Percentiles rank a stretch among this genome's conserved stretches.
These are phyloP conservation scores for Hydra vulgaris DNA, from an alignment of 30 jellyfish, hydroid and myxozoan genomes.

Conservation along the genomic window DNA sequence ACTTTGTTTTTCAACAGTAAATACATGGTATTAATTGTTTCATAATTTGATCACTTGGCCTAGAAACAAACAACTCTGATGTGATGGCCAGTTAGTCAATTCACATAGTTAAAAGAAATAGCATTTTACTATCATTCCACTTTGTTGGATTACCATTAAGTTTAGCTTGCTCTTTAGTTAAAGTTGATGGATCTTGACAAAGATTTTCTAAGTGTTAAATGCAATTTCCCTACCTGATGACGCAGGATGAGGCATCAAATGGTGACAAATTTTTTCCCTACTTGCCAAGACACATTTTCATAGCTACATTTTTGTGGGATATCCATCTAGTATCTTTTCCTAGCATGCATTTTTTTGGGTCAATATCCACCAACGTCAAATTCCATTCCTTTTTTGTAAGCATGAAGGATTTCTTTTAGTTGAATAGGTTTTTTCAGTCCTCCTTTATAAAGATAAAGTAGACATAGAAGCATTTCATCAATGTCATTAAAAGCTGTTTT, in stretches of 20 bases:
- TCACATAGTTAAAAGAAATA: not conserved
- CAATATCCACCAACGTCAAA: not conserved
- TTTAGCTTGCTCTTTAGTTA: not conserved
- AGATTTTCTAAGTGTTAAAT: not conserved
- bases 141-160: not conserved
- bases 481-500: too few relatives aligned
- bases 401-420: not conserved
- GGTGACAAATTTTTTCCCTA: too few relatives aligned
- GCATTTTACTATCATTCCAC: not conserved
- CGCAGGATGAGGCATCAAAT: too few relatives aligned
- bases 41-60: not conserved
- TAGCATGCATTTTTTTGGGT: not conserved
- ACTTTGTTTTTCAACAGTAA: not conserved
- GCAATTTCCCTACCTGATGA: too few relatives aligned
- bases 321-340: slow-evolving; percentile 29
- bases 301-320: slow-evolving; percentile 4
- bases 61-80: not conserved
- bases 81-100: not conserved
- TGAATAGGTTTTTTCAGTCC: slow-evolving; percentile 25
- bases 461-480: too few relatives aligned
- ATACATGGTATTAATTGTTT: not conserved
- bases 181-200: not conserved
- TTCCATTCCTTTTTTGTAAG: slow-evolving; percentile 6
- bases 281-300: not conserved
- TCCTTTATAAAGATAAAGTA: not conserved